Evolutionary conservation across 2,888 invertebrate species (phyloP), one percentile per base, ranked within the genome.

Genomic region (Enchytraeus crypticus): DNA sequence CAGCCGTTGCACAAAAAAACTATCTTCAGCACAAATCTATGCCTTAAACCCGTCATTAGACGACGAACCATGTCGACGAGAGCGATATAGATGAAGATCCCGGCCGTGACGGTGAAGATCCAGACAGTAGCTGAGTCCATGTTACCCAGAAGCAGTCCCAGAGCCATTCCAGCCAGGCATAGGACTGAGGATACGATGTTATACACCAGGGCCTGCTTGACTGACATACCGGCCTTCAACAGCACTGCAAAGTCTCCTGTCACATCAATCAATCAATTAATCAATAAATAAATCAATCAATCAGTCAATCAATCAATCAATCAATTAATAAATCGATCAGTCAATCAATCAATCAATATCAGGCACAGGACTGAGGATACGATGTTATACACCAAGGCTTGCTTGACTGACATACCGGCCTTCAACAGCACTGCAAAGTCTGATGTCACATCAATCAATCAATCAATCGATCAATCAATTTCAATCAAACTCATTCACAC

Each of bases 61-160:
- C n/a, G n/a, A 67, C 74, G 71, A 60, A 89, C 86, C 92, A 95
- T 92, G 76, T 93, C 93, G 11, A 93, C 95, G 59, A 95, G 84
- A 11, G 93, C 92, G 73, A 95, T 92, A 80, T 95, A 95, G 58
- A 95, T 85, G 81, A 95, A 95, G 83, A 90, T 90, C 57, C 95
- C 93, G 2, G 91, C 92, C 2, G 92, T 92, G 21, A 85, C 85
- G 0, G 92, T 88, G 82, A 93, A 95, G 72, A 95, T 86, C 92
- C 92, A 95, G 47, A 87, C 84, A 14, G 88, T 89, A 60, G 88
- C 88, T 51, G 84, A 82, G 32, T 87, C 87, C 27, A 89, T 85
- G 74, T 89, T 88, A 0, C 92, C 92, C 49, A 91, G 84, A 62
- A 87, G 81, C 64, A 93, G 86, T 30, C 95, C 93, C 70, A 91